Base-by-base conservation (phyloP, 2,113 vertebrate species). In the Otis tarda region DNA sequence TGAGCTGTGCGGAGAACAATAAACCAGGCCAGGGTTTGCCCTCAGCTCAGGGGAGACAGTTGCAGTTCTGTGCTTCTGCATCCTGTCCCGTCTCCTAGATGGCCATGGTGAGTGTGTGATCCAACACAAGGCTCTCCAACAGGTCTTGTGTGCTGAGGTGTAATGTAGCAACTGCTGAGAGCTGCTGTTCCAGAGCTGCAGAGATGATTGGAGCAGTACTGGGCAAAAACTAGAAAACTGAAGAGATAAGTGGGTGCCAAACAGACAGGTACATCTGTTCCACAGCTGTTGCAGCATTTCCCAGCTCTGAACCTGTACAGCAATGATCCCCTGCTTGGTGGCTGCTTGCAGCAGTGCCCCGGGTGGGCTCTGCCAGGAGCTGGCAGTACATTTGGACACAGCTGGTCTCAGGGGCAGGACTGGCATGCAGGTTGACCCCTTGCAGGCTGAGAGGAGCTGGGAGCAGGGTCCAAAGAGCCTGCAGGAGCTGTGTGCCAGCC, bases 1-100 rank as follows among this genome's bases (percentile, higher is more conserved):
- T 52, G 47, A 35, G 37, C 83, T 56, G 28, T 47, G 86, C 56
- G 30, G 71, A 52, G 68, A 63, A 16, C 0, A 1, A 89, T 52
- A 78, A 95, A 95, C 74, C 89, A 95, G 94, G 93, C 69, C 95
- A 90, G 60, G 67, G 60, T 50, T 92, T 71, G 49, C 53, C 53
- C 33, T 71, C 61, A 31, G 68, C 88, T 83, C 45, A 16, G 63
- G 83, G 43, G 33, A 91, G 43, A 43, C 24, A 60, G 3, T 7
- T 0, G 0, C n/a, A 22, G 49, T 31, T 81, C 86, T 9, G 3
- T 37, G 28, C 52, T 56, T 57, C 68, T 55, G 87, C 73, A 33
- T 47, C 60, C 52, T 50, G 56, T 76, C 74, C 55, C 14, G 3
- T 41, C 80, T 90, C 65, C 43, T 50, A 13, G 49, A 6, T 24